These are phyloP conservation scores for Triplophysa dalaica DNA, from an alignment of 2,113 vertebrate genomes.

Conservation along the genomic window DNA sequence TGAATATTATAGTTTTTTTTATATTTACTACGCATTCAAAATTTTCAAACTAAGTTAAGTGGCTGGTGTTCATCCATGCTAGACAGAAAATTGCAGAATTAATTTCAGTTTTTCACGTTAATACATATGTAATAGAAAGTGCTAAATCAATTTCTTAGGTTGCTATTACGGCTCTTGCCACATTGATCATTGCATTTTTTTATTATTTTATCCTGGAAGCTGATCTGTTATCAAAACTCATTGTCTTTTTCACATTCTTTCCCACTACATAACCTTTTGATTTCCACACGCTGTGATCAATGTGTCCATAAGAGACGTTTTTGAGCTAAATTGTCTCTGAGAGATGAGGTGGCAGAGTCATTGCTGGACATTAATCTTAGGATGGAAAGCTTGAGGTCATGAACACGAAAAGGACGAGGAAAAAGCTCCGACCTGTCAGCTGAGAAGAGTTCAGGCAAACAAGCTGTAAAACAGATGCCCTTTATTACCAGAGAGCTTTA, in stretches of 20 bases:
- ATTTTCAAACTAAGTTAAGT: too few species aligned
- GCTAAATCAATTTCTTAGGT: too few species aligned
- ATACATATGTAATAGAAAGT: not conserved
- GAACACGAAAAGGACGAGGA: constrained; percentile 45
- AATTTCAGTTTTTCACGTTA: not conserved
- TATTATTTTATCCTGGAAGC: constrained; percentile 46
- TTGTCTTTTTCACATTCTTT: not conserved
- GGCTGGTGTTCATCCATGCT: too few species aligned
- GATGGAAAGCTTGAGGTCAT: constrained; percentile 60
- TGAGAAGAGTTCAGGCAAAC: too few species aligned
- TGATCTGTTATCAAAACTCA: not conserved
- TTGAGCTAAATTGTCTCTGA: constrained; percentile 59
- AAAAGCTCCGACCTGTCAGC: constrained; percentile 58
- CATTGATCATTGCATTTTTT: not conserved
- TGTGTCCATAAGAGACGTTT: constrained; percentile 54
- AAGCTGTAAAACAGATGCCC: too few species aligned
- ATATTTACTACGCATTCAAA: too few species aligned
- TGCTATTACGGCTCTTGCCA: not conserved
- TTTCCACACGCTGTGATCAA: constrained; percentile 9
- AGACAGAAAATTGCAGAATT: too few species aligned
- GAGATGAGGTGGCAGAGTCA: constrained; percentile 60
- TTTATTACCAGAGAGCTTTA: too few species aligned
- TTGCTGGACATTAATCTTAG: constrained; percentile 63
- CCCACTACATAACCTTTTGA: not conserved
- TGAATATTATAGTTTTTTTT: too few species aligned